phyloP scores from a whole-genome alignment of 2,797 vertebrate species.

The Pipistrellus pygmaeus region DNA sequence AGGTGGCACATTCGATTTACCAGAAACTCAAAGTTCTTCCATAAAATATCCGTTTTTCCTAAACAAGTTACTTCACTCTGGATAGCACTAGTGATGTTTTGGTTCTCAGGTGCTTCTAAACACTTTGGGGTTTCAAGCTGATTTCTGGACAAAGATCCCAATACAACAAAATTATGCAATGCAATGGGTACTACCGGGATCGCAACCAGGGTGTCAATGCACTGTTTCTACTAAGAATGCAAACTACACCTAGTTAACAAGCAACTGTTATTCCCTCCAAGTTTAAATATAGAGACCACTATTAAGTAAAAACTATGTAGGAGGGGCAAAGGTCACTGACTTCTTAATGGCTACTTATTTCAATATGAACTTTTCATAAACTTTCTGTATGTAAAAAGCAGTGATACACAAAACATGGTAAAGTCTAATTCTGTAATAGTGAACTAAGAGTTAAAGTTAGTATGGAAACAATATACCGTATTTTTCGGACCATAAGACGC shows the following conservation, averaged over 20 bases:
- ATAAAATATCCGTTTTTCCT: constrained; percentile 75
- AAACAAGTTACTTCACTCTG: constrained; percentile 65
- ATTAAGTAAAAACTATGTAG: background rate
- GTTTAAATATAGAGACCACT: background rate
- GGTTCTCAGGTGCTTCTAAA: constrained; percentile 43
- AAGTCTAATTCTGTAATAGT: constrained; percentile 16
- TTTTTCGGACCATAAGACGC: too few species aligned
- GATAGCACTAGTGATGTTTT: constrained; percentile 76
- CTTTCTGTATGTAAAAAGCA: constrained; percentile 19
- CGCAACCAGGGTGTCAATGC: background rate
- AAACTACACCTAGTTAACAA: constrained; percentile 12
- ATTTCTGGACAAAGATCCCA: constrained; percentile 69
- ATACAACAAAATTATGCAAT: constrained; percentile 27
- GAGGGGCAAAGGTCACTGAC: background rate
- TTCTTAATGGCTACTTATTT: constrained; percentile 4
- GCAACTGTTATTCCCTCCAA: background rate
- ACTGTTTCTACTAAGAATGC: constrained; percentile 21
- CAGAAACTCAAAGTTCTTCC: constrained; percentile 86
- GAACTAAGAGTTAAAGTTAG: constrained; percentile 45
- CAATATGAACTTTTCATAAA: background rate
- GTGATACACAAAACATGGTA: constrained; percentile 38
- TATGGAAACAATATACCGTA: background rate
- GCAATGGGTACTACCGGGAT: background rate
- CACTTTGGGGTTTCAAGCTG: constrained; percentile 9
- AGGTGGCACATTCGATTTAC: constrained; percentile 83